A percentile compares a stretch with the other conserved stretches of the same genome.
phyloP scores from a whole-genome alignment of 1,140 invertebrate genomes.

The Uloborus diversus region DNA sequence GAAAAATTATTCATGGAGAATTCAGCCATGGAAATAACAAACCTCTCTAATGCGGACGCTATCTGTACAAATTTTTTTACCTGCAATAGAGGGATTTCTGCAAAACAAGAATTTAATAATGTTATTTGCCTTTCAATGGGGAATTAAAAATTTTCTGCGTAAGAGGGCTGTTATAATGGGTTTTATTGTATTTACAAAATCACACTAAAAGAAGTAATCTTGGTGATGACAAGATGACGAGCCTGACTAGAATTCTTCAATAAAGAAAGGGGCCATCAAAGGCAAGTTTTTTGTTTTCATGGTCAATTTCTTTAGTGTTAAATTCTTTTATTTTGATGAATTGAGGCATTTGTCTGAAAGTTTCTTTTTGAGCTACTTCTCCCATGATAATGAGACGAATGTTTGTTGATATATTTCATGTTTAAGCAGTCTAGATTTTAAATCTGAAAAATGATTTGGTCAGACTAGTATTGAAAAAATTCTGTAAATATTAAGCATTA shows the following conservation, averaged over 20 bases:
- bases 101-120: too few species aligned
- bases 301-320: neutral
- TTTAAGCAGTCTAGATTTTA: neutral
- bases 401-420: too few species aligned
- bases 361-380: neutral
- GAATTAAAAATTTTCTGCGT: too few species aligned
- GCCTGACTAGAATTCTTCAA: neutral
- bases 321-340: neutral
- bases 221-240: conserved; percentile 27
- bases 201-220: neutral
- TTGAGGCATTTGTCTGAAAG: conserved; percentile 15
- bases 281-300: conserved; percentile 14
- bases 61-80: too few species aligned
- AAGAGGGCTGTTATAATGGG: too few species aligned
- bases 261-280: neutral
- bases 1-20: too few species aligned
- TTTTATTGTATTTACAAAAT: too few species aligned
- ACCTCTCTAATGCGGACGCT: too few species aligned
- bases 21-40: too few species aligned
- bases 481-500: neutral
- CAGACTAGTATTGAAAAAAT: too few species aligned
- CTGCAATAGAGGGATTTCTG: too few species aligned
- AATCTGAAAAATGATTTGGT: neutral
- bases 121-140: too few species aligned
- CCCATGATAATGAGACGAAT: neutral